Evolutionary conservation across 2,797 vertebrate species (phyloP), one percentile per base, ranked within the genome.

Genomic region (Acanthiza pusilla): DNA sequence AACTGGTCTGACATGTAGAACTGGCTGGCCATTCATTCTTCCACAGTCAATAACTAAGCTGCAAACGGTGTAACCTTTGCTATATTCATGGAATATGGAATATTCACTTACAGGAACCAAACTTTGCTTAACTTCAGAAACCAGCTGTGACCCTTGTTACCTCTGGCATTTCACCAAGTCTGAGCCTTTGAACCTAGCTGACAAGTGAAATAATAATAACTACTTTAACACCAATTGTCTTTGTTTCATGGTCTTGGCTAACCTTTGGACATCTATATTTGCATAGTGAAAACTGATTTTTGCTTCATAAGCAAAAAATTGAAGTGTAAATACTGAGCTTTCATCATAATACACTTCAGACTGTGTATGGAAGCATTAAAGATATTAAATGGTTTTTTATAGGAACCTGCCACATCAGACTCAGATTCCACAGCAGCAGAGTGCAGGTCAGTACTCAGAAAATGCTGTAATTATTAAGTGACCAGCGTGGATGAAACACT

Each of bases 381-480:
- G 50, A 53, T 83, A 63, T 13, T 42, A 81, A 21, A 77, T 98
- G 96, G 70, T 92, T 95, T 96, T 96, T 98, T 96, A 87, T 97
- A 99, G 98, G 97, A 99, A 98, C 94, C 98, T 99, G 97, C 99
- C 99, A 91, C 99, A 99, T 97, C 99, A 99, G 98, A 99, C 98
- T 90, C 99, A 98, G 60, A 99, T 99, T 97, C 99, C 99, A 90
- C 99, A 99, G 96, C 99, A 99, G 93, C 98, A 99, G 96, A 98
- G 98, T 88, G 98, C 99, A 98, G 99, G 99, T 99, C 91, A 98
- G 98, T 98, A 91, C 82, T 77, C 63, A 84, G 71, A 72, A 85
- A 75, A 78, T n/a, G 22, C 9, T 48, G 38, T 43, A 48, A 67
- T 61, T 79, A 3, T 60, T 50, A 75, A 72, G 47, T 60, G 67